phyloP scores from a whole-genome alignment of 2,113 vertebrate species.

The Cnemophilus loriae region DNA sequence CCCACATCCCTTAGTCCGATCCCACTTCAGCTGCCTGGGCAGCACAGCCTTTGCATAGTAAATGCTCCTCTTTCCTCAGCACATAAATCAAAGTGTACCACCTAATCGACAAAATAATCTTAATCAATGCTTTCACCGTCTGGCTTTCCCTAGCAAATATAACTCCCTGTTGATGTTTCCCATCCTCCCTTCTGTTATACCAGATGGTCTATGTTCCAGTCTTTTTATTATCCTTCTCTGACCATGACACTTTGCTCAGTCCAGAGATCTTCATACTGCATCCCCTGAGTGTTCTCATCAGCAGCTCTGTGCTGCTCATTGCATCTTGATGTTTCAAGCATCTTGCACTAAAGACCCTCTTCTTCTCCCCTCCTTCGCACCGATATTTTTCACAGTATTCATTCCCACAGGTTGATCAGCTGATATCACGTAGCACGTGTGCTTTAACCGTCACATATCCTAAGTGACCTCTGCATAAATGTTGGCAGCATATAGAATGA shows the following conservation, averaged over 20 bases:
- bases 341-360: slow-evolving; percentile 9
- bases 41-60: neutral
- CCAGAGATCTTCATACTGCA: slow-evolving; percentile 54
- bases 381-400: slow-evolving; percentile 20
- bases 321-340: neutral
- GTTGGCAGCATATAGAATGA: neutral
- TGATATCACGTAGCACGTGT: neutral
- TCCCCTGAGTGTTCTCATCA: slow-evolving; percentile 26
- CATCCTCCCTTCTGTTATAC: slow-evolving; percentile 76
- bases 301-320: slow-evolving; percentile 3
- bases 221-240: slow-evolving; percentile 74
- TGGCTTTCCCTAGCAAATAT: slow-evolving; percentile 72
- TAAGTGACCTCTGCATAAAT: neutral
- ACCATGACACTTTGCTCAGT: slow-evolving; percentile 58
- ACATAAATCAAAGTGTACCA: slow-evolving; percentile 68
- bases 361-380: neutral
- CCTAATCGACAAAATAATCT: slow-evolving; percentile 76
- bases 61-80: slow-evolving; percentile 6
- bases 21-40: neutral
- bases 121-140: slow-evolving; percentile 78
- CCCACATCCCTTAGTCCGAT: fast-evolving
- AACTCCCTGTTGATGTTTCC: slow-evolving; percentile 75
- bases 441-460: neutral
- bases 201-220: slow-evolving; percentile 74
- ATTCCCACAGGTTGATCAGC: neutral